Evolutionary conservation across 2,113 vertebrate genomes (phyloP).

Genomic region (Silurus glanis): DNA sequence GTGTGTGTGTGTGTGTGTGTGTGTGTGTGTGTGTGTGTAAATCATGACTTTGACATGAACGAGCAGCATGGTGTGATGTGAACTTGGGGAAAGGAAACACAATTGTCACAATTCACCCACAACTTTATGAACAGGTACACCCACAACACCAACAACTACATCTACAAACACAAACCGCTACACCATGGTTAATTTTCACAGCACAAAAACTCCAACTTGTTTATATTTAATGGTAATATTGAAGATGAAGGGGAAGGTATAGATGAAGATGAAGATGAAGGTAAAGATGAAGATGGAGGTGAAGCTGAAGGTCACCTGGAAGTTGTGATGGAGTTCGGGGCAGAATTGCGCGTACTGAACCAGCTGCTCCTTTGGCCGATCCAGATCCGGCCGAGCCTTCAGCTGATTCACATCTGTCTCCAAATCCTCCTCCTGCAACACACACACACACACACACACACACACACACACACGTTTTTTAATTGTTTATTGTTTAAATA

Average conservation of each 20-base stretch:
- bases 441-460: constrained; percentile 11
- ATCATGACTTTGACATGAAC: neutral
- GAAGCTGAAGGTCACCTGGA: constrained; percentile 73
- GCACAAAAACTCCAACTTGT: too few species aligned
- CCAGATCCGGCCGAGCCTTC: constrained; percentile 68
- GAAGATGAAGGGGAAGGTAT: neutral
- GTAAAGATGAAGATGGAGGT: neutral
- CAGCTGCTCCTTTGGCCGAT: constrained; percentile 78
- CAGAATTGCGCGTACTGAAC: constrained; percentile 77
- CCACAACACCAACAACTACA: too few species aligned
- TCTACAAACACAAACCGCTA: too few species aligned
- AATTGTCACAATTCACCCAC: neutral
- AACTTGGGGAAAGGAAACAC: neutral
- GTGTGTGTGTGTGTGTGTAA: neutral
- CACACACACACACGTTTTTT: neutral
- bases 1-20: constrained; percentile 23
- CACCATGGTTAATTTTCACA: too few species aligned
- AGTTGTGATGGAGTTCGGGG: constrained; percentile 75
- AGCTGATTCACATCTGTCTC: constrained; percentile 84
- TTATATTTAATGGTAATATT: too few species aligned
- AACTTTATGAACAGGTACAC: neutral
- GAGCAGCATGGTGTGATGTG: neutral
- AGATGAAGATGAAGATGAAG: neutral
- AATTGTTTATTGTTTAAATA: too few species aligned
- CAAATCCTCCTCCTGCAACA: constrained; percentile 83